phyloP scores from a whole-genome alignment of 2,888 invertebrate genomes.

The Caenorhabditis macrosperma region DNA sequence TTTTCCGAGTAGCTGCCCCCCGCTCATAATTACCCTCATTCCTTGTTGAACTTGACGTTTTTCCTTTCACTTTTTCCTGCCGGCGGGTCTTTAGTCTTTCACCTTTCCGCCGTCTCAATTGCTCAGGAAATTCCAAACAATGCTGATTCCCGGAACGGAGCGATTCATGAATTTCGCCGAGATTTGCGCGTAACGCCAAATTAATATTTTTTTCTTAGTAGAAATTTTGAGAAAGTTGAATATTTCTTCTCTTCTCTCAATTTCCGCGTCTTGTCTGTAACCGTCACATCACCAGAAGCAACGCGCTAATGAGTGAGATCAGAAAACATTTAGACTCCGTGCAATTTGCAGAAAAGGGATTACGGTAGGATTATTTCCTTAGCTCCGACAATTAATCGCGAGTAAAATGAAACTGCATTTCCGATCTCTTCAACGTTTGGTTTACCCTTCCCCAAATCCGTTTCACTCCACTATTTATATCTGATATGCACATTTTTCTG shows the following conservation, averaged over 20 bases:
- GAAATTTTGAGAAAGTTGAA: background rate
- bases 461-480: slow-evolving; percentile 27
- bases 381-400: too few species aligned
- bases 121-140: too few species aligned
- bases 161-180: too few species aligned
- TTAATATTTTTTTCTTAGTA: too few species aligned
- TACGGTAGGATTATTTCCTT: background rate
- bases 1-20: background rate
- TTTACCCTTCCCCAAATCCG: background rate
- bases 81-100: background rate
- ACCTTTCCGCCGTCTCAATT: background rate
- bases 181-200: too few species aligned
- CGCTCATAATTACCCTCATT: slow-evolving; percentile 14
- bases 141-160: too few species aligned
- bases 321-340: too few species aligned
- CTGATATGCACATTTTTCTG: background rate
- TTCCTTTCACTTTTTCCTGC: background rate
- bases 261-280: too few species aligned
- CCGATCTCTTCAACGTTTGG: too few species aligned
- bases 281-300: too few species aligned
- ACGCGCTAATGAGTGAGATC: too few species aligned
- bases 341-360: background rate
- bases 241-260: background rate
- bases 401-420: too few species aligned
- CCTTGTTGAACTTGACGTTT: slow-evolving; percentile 11